Conservation (phyloP, 2,888 invertebrate genomes). For the Mesoligia furuncula region DNA sequence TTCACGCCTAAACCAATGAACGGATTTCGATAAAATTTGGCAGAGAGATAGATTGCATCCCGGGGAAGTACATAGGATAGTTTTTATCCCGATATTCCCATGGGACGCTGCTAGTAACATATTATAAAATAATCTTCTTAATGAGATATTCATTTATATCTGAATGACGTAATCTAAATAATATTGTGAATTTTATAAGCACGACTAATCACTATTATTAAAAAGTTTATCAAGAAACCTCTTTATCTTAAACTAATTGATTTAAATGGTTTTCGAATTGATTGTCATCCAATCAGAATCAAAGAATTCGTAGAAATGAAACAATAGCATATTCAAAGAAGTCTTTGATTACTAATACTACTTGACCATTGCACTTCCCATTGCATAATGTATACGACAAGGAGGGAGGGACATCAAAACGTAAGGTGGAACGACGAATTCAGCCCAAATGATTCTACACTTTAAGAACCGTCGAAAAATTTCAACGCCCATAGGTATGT, state of each 20-base stretch:
- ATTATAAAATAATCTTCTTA: conserved; percentile 16
- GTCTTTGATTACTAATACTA: not conserved
- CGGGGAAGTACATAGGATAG: too few relatives aligned
- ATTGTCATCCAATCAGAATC: conserved; percentile 27
- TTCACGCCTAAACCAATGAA: too few relatives aligned
- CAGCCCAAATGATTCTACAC: too few relatives aligned
- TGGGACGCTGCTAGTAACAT: too few relatives aligned
- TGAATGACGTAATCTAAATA: not conserved
- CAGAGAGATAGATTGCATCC: too few relatives aligned
- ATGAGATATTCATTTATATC: not conserved
- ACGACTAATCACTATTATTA: not conserved
- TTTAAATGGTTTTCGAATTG: conserved; percentile 4
- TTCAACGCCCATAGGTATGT: not conserved
- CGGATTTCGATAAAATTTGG: too few relatives aligned
- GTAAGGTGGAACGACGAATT: too few relatives aligned
- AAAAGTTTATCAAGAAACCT: conserved; percentile 15
- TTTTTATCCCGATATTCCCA: too few relatives aligned
- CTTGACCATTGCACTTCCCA: not conserved
- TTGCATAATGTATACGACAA: not conserved
- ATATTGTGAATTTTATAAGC: not conserved
- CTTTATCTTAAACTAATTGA: conserved; percentile 25
- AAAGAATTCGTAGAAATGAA: not conserved
- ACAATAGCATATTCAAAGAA: conserved; percentile 11
- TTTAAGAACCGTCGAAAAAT: not conserved
- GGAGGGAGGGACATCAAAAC: too few relatives aligned